These are phyloP conservation scores for Drosophila colorata DNA, from an alignment of 2,888 invertebrate genomes.

Conservation along the genomic window DNA sequence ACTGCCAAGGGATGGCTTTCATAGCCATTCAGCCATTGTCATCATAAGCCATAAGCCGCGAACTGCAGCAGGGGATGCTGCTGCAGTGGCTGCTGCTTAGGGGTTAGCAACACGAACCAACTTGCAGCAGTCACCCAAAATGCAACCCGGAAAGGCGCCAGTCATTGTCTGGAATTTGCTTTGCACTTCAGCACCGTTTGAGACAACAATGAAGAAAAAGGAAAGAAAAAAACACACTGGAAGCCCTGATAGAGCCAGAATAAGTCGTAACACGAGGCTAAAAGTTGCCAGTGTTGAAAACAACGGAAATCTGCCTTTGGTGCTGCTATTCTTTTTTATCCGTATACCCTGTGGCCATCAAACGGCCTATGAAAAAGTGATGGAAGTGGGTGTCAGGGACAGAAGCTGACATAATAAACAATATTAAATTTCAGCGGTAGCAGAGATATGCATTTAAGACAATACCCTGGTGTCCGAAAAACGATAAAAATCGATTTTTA, in stretches of 20 bases:
- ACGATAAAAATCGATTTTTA: no score
- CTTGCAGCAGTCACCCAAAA: conserved; percentile 28
- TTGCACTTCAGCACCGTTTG: conserved; percentile 73
- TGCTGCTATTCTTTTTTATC: conserved; percentile 13
- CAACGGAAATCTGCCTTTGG: conserved; percentile 41
- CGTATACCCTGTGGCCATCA: conserved; percentile 1
- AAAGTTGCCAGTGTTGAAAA: conserved; percentile 42
- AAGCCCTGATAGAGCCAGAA: conserved; percentile 7
- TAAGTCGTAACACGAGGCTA: conserved; percentile 24
- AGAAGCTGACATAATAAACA: not conserved
- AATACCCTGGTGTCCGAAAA: no score
- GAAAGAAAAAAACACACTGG: not conserved
- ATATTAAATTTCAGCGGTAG: no score
- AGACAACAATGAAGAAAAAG: conserved; percentile 56
- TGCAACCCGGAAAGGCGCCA: conserved; percentile 60
- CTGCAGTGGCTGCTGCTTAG: conserved; percentile 27
- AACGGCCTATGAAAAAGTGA: not conserved
- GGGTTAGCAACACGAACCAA: conserved; percentile 44
- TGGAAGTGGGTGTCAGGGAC: no score
- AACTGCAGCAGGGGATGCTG: conserved; percentile 17
- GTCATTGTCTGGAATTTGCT: conserved; percentile 74
- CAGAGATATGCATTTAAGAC: no score
- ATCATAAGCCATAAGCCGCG: conserved; percentile 53
- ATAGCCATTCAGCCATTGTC: conserved; percentile 60
- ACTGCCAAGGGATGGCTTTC: conserved; percentile 56